Evolutionary conservation across 2,888 invertebrate genomes (phyloP).

Genomic region (Eupithecia dodoneata): DNA sequence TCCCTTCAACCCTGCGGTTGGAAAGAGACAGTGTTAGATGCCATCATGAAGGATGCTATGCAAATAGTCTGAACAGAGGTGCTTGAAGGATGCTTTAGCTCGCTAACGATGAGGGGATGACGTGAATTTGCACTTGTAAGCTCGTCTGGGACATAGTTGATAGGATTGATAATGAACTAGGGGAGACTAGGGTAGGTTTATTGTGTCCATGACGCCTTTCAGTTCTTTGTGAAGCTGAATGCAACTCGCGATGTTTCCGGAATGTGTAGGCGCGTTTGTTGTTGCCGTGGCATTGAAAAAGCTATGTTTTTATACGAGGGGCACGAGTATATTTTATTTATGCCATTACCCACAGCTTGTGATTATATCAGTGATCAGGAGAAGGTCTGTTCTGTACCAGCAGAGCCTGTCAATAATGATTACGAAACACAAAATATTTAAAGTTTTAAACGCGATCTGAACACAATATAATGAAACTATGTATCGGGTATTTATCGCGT

Average conservation of each 20-base stretch:
- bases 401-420: not conserved
- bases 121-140: slow-evolving; percentile 48
- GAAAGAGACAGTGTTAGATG: slow-evolving; percentile 38
- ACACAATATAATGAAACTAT: not conserved
- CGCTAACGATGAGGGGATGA: slow-evolving; percentile 62
- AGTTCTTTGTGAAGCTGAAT: slow-evolving; percentile 12
- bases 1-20: slow-evolving; percentile 19
- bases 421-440: not conserved
- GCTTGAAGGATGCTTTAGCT: slow-evolving; percentile 56
- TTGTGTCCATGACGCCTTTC: slow-evolving; percentile 22
- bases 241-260: slow-evolving; percentile 6
- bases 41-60: slow-evolving; percentile 41
- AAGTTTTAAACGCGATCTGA: not conserved
- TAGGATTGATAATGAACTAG: slow-evolving; percentile 34
- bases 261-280: slow-evolving; percentile 6
- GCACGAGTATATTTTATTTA: not conserved
- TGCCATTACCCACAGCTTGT: not conserved
- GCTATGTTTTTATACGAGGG: not conserved
- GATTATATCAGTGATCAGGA: not conserved
- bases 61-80: slow-evolving; percentile 54
- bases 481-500: not conserved
- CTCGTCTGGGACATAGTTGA: slow-evolving; percentile 37
- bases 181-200: slow-evolving; percentile 15
- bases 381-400: not conserved
- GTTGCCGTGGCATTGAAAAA: slow-evolving; percentile 4